A percentile compares a stretch with the other conserved stretches of the same genome.
Evolutionary conservation across 2,888 invertebrate species (phyloP).

Genomic region (Watsonalla cultraria): DNA sequence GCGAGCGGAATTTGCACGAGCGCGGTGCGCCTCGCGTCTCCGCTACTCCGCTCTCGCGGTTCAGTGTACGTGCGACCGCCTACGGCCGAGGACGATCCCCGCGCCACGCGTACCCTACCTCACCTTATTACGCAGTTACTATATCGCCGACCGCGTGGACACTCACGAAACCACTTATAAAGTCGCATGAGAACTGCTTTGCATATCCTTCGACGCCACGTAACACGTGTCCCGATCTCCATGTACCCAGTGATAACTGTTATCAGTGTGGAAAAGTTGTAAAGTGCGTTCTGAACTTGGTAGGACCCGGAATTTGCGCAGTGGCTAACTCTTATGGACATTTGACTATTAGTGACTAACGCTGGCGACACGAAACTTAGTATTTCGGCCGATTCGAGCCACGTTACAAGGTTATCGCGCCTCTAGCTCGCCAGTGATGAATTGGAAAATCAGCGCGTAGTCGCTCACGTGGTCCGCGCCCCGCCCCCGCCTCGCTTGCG

Average conservation of each 20-base stretch:
- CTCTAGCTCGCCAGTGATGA: constrained; percentile 74
- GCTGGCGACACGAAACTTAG: constrained; percentile 54
- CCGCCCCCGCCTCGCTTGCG: constrained; percentile 66
- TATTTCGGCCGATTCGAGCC: constrained; percentile 61
- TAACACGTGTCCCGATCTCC: constrained; percentile 21
- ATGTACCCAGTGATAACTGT: constrained; percentile 57
- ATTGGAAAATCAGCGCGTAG: constrained; percentile 79
- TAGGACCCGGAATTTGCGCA: constrained; percentile 48
- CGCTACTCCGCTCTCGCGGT: constrained; percentile 26
- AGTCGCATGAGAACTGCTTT: constrained; percentile 3
- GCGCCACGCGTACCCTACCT: constrained; percentile 44
- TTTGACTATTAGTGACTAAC: constrained; percentile 43
- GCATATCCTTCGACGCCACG: constrained; percentile 16
- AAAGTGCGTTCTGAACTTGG: constrained; percentile 52
- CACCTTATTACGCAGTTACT: constrained; percentile 75
- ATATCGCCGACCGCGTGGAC: constrained; percentile 70
- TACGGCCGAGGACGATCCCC: constrained; percentile 59
- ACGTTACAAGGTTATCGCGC: constrained; percentile 78
- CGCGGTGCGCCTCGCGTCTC: constrained; percentile 63
- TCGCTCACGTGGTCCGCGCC: constrained; percentile 75
- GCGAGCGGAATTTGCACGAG: constrained; percentile 54
- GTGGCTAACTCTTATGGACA: constrained; percentile 44
- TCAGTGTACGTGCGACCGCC: constrained; percentile 74
- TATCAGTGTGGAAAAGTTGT: constrained; percentile 69
- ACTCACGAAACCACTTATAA: constrained; percentile 29